Percentiles rank a stretch among this genome's conserved stretches.
Evolutionary conservation across 2,888 invertebrate species (phyloP).

Genomic region (Frankliniella fusca): DNA sequence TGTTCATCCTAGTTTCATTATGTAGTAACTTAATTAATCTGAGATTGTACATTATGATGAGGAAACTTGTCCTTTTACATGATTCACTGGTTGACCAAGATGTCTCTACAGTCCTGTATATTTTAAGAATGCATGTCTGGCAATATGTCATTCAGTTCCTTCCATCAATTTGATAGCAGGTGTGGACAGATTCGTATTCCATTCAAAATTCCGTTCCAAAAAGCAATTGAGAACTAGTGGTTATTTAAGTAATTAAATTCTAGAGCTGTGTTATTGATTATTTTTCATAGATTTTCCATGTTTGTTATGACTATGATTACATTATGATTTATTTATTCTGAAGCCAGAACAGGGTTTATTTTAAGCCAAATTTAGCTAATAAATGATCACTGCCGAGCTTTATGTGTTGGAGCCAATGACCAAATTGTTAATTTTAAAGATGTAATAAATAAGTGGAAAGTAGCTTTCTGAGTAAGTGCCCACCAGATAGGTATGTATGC

Average conservation of each 20-base stretch:
- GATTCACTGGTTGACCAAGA: background rate
- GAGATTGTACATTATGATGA: background rate
- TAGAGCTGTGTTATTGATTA: slow-evolving; percentile 16
- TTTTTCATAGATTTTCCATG: background rate
- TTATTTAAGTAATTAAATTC: background rate
- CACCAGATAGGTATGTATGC: too few species aligned
- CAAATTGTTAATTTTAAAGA: background rate
- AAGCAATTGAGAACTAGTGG: background rate
- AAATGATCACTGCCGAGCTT: slow-evolving; percentile 19
- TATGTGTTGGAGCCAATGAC: background rate
- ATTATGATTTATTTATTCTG: slow-evolving; percentile 3
- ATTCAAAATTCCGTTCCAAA: background rate
- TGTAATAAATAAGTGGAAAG: background rate
- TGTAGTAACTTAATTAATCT: background rate
- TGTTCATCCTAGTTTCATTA: background rate
- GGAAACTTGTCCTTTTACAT: background rate
- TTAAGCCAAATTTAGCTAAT: background rate
- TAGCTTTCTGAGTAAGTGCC: background rate
- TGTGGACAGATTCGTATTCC: background rate
- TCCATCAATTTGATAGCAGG: background rate
- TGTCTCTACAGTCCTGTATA: background rate
- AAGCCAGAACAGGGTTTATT: slow-evolving; percentile 14
- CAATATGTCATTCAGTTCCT: too few species aligned
- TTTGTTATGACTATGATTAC: background rate
- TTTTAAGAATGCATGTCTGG: too few species aligned